Percentiles rank a stretch among this genome's conserved stretches.
Evolutionary conservation across 1,140 invertebrate genomes (phyloP).

Genomic region (Pemphigus obesinymphae): DNA sequence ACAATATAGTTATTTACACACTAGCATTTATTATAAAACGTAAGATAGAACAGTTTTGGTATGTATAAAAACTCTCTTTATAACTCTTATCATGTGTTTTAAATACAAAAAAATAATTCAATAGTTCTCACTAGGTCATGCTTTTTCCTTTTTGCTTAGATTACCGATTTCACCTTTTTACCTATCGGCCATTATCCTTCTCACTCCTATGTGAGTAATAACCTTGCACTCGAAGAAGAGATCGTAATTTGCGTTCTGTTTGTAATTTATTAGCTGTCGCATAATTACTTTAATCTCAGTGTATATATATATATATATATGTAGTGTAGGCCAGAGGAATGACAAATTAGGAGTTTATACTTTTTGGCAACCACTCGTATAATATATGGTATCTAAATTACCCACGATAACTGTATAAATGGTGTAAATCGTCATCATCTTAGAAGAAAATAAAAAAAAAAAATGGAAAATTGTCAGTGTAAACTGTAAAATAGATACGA

Average conservation of each 20-base stretch:
- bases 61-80: too few relatives aligned
- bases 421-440: too few relatives aligned
- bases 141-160: background rate
- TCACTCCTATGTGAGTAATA: background rate
- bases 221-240: background rate
- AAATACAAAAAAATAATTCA: too few relatives aligned
- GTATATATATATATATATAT: too few relatives aligned
- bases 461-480: too few relatives aligned
- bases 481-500: too few relatives aligned
- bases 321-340: background rate
- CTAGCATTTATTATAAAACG: too few relatives aligned
- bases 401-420: background rate
- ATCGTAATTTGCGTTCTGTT: background rate
- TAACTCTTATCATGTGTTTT: too few relatives aligned
- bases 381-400: background rate
- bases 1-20: too few relatives aligned
- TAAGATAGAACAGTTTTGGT: too few relatives aligned
- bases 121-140: background rate
- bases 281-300: background rate
- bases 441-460: too few relatives aligned
- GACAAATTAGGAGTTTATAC: background rate
- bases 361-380: background rate
- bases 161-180: background rate
- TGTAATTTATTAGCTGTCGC: slow-evolving; percentile 24
- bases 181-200: background rate